phyloP scores from a whole-genome alignment of 2,797 vertebrate species.

The Cheirogaleus major region DNA sequence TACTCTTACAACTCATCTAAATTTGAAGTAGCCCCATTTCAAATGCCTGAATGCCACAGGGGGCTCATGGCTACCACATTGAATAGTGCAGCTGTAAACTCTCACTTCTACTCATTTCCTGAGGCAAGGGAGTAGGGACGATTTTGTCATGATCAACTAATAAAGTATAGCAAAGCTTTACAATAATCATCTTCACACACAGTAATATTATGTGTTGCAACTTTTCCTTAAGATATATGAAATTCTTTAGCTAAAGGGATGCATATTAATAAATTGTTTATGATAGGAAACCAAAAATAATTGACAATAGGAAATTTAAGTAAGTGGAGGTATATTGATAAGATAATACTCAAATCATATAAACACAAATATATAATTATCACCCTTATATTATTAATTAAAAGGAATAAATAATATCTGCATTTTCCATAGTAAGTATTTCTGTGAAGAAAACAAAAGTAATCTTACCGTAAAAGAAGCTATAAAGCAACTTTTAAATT shows the following conservation, averaged over 20 bases:
- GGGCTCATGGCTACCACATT: background rate
- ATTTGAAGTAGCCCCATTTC: background rate
- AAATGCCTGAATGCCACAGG: background rate
- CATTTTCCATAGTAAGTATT: background rate
- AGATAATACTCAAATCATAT: background rate
- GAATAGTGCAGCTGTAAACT: background rate
- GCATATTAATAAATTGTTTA: background rate
- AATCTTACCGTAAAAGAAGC: background rate
- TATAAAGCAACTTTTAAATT: background rate
- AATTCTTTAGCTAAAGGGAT: background rate
- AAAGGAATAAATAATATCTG: background rate
- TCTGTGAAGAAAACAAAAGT: background rate
- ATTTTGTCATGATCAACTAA: background rate
- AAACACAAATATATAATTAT: background rate
- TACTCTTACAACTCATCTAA: background rate
- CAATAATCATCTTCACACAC: background rate
- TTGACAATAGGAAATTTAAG: background rate
- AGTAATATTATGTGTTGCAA: background rate
- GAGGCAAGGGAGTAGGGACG: background rate
- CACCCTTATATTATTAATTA: background rate
- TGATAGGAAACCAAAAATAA: background rate
- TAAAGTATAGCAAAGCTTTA: background rate
- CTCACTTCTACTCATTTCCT: background rate
- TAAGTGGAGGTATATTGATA: background rate
- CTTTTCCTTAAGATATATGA: background rate